Evolutionary conservation across 1,140 invertebrate genomes (phyloP), one percentile per base, ranked within the genome.

Genomic region (Helicoverpa armigera): DNA sequence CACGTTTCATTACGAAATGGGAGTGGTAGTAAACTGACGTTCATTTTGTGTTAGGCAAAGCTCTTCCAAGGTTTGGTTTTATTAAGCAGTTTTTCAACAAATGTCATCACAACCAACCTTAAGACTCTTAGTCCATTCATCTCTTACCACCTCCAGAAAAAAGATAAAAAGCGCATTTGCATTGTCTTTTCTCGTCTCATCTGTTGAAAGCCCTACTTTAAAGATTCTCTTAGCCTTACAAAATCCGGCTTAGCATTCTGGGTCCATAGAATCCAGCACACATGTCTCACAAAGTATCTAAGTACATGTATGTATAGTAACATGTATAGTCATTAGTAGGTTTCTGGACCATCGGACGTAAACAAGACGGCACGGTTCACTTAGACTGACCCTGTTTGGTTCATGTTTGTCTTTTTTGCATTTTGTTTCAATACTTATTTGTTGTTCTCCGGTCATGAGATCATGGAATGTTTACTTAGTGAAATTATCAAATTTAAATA

Each of bases 291-390:
- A 43, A 35, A 70, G 69, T 73, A 9, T 43, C 35, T 7, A 43
- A 43, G 35, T 43, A 43, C 35, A 43, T 43, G 35, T 43, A 43
- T 43, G 35, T 43, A 9, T 5, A n/a, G 35, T 43, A 43, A 9
- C 35, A 12, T 43, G 23, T 53, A n/a, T 53, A 12, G 53, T 56
- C 70, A 54, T 58, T 73, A 73, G 53, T 73, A 73, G 70, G 70
- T 73, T 58, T 54, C 23, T 72, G 51, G 69, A 31, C 14, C 69
- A 56, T 72, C 51, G 14, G 51, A 51, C 48, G 69, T 72, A 56
- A 58, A 73, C 53, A 48, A 48, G 35, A 73, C 69, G 50, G n/a
- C 50, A 54, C 31, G 69, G 69, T 72, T 53, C 69, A 72, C 69
- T 72, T 72, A 18, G 1, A 2, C 18, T 72, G 69, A 72, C 70